Evolutionary conservation across 2,888 invertebrate species (phyloP), one percentile per base, ranked within the genome.

Genomic region (Sarcophaga rosellei): DNA sequence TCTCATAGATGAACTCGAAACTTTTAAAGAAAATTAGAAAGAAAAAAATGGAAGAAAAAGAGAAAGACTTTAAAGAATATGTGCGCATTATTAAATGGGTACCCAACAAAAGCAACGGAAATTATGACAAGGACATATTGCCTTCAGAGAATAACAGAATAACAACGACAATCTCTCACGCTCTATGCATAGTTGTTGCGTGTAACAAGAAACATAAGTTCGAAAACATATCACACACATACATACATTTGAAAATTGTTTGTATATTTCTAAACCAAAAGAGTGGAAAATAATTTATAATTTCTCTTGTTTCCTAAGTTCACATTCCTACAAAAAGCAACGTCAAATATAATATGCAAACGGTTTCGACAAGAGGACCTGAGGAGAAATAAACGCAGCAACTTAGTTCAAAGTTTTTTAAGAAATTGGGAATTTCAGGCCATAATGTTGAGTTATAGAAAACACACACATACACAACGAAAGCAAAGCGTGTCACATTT

Each of bases 91-190:
- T 53, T 8, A 35, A 10, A 35, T 35, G 8, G 25, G 53, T 53
- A 15, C 4, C 17, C 53, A 15, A 53, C 47, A 17, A 10, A 63
- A 44, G 47, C 75, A 10, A 75, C 75, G n/a, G 53, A 12, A 17
- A 66, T 44, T 25, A 66, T 66, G 66, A 35, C 66, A 44, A n/a
- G 35, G 66, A 25, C 66, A 44, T 10, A 25, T 44, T 66, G 66
- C 17, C 44, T 66, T 44, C 66, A 35, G n/a, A 66, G 25, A 15
- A 8, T 11, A 53, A 17, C 4, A 15, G 53, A 12, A 15, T 15
- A 53, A 53, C 53, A 53, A 53, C 3, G 17, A 53, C 53, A 53
- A 15, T 53, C 53, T 53, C 15, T 12, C 17, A 47, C 47, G 4
- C 17, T 35, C 35, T 35, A 35, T 35, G 35, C 10, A 35, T 35